Conservation (phyloP, 2,888 invertebrate species). For the Agrochola litura region DNA sequence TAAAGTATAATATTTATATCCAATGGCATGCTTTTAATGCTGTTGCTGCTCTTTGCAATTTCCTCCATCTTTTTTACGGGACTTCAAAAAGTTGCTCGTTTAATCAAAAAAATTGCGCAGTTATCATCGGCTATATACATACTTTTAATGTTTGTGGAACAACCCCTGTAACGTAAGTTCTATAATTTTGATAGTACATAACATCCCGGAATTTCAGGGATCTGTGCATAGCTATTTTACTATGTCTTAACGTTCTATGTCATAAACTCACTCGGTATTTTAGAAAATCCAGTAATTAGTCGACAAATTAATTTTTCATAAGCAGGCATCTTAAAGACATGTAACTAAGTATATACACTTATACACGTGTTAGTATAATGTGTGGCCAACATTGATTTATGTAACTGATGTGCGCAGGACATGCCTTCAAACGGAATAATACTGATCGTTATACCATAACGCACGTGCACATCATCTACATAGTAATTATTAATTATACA, state of each 20-base stretch:
- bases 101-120: background rate
- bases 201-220: background rate
- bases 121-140: background rate
- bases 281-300: background rate
- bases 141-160: too few relatives aligned
- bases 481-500: slow-evolving; percentile 21
- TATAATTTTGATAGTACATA: background rate
- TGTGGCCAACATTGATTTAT: background rate
- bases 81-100: background rate
- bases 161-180: too few relatives aligned
- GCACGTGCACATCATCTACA: slow-evolving; percentile 22
- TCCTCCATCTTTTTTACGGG: background rate
- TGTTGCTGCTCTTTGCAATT: background rate
- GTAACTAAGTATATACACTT: background rate
- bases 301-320: background rate
- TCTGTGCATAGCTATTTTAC: background rate
- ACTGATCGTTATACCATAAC: slow-evolving; percentile 21
- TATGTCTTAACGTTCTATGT: background rate
- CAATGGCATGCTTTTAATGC: too few relatives aligned
- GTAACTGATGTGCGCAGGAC: background rate
- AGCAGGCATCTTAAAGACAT: background rate
- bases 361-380: background rate
- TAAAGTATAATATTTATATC: too few relatives aligned
- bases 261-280: background rate
- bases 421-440: slow-evolving; percentile 46